Evolutionary conservation across 2,888 invertebrate species (phyloP), one percentile per base, ranked within the genome.

Genomic region (Dicyrtomina minuta): DNA sequence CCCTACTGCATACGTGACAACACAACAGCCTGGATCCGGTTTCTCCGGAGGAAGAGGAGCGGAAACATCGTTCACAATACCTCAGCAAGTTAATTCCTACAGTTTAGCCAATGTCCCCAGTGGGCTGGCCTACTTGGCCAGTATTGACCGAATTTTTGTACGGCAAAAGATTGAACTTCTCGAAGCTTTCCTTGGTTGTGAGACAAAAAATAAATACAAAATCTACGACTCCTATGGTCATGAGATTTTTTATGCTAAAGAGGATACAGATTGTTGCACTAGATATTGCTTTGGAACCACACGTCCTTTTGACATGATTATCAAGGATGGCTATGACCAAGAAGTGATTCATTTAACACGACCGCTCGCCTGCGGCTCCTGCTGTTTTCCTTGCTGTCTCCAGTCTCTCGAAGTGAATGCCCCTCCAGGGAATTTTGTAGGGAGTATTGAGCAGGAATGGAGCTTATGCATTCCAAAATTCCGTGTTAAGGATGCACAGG

Each of bases 51-150:
- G n/a, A n/a, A n/a, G n/a, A n/a, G n/a, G n/a, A n/a, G n/a, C n/a
- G n/a, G n/a, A n/a, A n/a, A n/a, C n/a, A n/a, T n/a, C n/a, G n/a
- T n/a, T n/a, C n/a, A n/a, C n/a, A n/a, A n/a, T n/a, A n/a, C n/a
- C n/a, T n/a, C n/a, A n/a, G n/a, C n/a, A n/a, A n/a, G n/a, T n/a
- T n/a, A n/a, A n/a, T n/a, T n/a, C n/a, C n/a, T n/a, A n/a, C n/a
- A n/a, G n/a, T n/a, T n/a, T n/a, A n/a, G n/a, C n/a, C n/a, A n/a
- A n/a, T n/a, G n/a, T n/a, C n/a, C n/a, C n/a, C n/a, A n/a, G n/a
- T n/a, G 93, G 93, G 78, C 89, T 93, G 87, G 92, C 91, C 85
- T 93, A 91, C 87, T 90, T 93, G 84, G 90, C 90, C 84, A 87
- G 87, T 88, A 88, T 93, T 87, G 92, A 93, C 82, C 89, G 90